These are phyloP conservation scores for Lysandra bellargus DNA, from an alignment of 2,888 invertebrate genomes.

Conservation along the genomic window DNA sequence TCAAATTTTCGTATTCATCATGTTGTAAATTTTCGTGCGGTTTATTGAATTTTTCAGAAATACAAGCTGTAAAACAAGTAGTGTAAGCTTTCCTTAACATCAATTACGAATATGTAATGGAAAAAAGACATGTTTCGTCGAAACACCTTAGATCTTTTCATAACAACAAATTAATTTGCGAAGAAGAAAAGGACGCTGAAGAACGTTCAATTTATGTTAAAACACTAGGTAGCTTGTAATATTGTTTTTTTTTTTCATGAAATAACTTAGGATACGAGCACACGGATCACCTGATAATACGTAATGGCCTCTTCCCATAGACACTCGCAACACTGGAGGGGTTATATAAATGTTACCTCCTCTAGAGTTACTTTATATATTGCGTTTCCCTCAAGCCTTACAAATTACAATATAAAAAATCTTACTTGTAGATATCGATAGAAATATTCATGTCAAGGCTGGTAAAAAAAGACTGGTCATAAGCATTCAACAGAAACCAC, in stretches of 20 bases:
- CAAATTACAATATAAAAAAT: not conserved
- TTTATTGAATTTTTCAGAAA: not conserved
- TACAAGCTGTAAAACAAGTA: not conserved
- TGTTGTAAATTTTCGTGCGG: not conserved
- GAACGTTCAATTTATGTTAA: conserved; percentile 50
- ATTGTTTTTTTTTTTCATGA: not conserved
- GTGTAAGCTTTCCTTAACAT: conserved; percentile 65
- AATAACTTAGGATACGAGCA: not conserved
- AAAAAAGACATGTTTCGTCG: conserved; percentile 70
- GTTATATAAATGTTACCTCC: too few relatives aligned
- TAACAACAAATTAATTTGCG: conserved; percentile 64
- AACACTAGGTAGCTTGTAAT: conserved; percentile 48
- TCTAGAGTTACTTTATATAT: too few relatives aligned
- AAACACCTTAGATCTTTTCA: conserved; percentile 65
- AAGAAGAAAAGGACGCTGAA: conserved; percentile 59
- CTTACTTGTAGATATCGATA: conserved; percentile 55
- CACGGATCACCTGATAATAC: not conserved
- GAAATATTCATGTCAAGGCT: conserved; percentile 48
- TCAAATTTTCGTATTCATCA: not conserved
- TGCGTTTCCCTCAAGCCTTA: too few relatives aligned
- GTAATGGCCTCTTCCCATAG: not conserved
- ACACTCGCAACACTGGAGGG: too few relatives aligned
- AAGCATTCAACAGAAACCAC: conserved; percentile 61
- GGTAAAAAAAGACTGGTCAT: conserved; percentile 62
- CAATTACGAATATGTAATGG: conserved; percentile 76